phyloP scores from a whole-genome alignment of 2,113 vertebrate species.

The Herpetotheres cachinnans region DNA sequence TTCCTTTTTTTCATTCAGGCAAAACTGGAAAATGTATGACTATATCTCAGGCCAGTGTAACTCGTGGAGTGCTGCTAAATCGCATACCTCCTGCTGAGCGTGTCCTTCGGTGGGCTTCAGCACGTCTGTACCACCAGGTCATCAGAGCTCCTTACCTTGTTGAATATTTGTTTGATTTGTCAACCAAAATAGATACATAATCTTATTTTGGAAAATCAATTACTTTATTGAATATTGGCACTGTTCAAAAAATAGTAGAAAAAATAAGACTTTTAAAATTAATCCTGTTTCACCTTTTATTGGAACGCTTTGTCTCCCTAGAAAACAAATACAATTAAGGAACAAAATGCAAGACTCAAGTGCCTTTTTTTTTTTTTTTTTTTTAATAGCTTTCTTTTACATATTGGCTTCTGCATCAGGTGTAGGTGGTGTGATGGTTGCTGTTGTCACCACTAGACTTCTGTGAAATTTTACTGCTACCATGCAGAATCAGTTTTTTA shows the following conservation, averaged over 20 bases:
- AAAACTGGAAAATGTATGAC: not conserved
- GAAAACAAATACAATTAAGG: not conserved
- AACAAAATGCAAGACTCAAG: not conserved
- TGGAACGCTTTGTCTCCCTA: not conserved
- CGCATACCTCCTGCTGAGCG: accelerated
- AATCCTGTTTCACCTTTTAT: not conserved
- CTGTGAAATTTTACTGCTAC: slow-evolving; percentile 9
- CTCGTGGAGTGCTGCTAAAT: not conserved
- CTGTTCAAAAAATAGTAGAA: not conserved
- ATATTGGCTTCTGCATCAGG: not conserved
- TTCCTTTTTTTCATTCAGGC: not conserved
- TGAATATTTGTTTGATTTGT: not conserved
- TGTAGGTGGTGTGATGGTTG: not conserved
- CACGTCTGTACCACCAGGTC: not conserved
- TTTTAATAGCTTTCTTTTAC: not conserved
- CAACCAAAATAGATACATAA: not conserved
- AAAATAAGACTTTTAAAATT: not conserved
- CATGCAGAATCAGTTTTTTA: slow-evolving; percentile 17
- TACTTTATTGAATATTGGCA: not conserved
- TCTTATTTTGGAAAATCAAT: not conserved
- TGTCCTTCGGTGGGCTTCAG: not conserved
- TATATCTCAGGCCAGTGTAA: not conserved
- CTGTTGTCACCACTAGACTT: not conserved
- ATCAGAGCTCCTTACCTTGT: not conserved
- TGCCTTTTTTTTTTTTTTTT: not conserved